Percentiles rank a stretch among this genome's conserved stretches.
Evolutionary conservation across 2,113 vertebrate genomes (phyloP).

Genomic region (Propithecus coquereli): DNA sequence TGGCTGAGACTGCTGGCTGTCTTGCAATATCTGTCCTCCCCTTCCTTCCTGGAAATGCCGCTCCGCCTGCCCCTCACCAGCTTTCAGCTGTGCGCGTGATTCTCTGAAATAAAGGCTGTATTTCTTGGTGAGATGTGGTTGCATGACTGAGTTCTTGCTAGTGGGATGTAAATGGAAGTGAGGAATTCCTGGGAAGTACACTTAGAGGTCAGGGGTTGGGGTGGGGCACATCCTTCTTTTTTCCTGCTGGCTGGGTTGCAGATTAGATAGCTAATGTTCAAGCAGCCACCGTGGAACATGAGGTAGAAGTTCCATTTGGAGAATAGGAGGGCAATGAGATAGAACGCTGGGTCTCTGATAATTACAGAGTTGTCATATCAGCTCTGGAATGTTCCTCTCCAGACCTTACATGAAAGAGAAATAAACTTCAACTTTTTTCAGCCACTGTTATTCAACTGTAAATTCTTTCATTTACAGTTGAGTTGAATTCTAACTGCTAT

Average conservation of each 20-base stretch:
- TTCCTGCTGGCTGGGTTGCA: neutral
- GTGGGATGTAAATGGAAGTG: neutral
- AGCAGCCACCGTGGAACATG: neutral
- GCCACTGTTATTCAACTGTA: neutral
- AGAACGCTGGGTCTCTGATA: neutral
- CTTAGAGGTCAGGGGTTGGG: neutral
- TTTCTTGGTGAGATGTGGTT: slow-evolving; percentile 15
- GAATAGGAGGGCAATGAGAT: neutral
- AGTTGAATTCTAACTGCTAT: neutral
- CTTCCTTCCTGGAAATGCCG: neutral
- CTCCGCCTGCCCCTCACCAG: no score
- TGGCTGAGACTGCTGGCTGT: neutral
- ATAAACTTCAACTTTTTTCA: neutral
- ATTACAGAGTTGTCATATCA: neutral
- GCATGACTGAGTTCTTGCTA: neutral
- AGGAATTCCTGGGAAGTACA: neutral
- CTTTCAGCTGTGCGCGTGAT: neutral
- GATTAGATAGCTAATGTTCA: neutral
- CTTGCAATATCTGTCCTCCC: neutral
- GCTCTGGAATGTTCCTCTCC: neutral
- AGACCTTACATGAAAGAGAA: slow-evolving; percentile 26
- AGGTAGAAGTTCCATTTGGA: neutral
- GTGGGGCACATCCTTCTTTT: neutral
- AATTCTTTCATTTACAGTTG: slow-evolving; percentile 1
- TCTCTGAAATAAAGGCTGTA: neutral